Evolutionary conservation across 2,797 vertebrate genomes (phyloP), one percentile per base, ranked within the genome.

Genomic region (Phaenicophaeus curvirostris): DNA sequence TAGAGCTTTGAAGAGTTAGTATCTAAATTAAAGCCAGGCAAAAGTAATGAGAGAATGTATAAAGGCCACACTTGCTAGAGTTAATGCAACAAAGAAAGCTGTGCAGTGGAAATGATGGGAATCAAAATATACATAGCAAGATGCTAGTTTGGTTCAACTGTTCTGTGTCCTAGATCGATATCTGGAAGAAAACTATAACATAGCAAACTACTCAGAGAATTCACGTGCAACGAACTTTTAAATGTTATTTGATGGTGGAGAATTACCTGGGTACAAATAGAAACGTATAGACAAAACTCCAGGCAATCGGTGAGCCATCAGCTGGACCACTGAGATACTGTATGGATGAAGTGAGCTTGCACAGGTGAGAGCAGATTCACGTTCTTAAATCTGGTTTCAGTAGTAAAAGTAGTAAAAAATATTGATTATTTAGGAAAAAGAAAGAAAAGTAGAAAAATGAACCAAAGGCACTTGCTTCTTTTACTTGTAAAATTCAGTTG

Each of bases 371-470:
- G 23, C 28, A 57, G 37, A 37, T 11, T 17, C 69, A 33, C 39
- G 15, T 24, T 59, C 50, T 50, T 71, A 81, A 67, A 12, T 15
- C 13, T 20, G 7, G 1, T 63, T 54, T 81, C 51, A 27, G 1
- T 0, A 46, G 5, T 5, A 61, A 19, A 39, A 7, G 2, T n/a
- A 28, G 59, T 27, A 51, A 39, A 71, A 73, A 21, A 1, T 3
- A 6, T 14, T 21, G 15, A 16, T 71, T 59, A 58, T 30, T 14
- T 41, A 35, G 11, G 25, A 28, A 67, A 80, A 78, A 12, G 0
- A 33, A 84, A 63, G 13, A 50, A 44, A 92, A 71, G 5, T 8
- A 39, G 11, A 41, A 57, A 83, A 69, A 23, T 3, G 3, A 8
- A 50, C 13, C 15, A 15, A 15, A 0, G 2, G 7, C 8, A 3